Evolutionary conservation across 1,140 invertebrate genomes (phyloP).

Genomic region (Galendromus occidentalis): DNA sequence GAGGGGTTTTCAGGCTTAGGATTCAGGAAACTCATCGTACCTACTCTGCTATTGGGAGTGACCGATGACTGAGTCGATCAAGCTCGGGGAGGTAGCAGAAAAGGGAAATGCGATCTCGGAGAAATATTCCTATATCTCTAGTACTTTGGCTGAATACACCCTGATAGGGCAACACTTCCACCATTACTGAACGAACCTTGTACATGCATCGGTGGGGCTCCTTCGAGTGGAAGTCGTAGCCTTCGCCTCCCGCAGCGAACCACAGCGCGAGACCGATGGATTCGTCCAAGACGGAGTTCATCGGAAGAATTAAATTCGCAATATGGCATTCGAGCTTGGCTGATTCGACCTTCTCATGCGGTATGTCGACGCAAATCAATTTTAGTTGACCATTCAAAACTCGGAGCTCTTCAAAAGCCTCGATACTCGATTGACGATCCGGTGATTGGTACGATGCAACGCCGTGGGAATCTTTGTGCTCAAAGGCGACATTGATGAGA

Average conservation of each 20-base stretch:
- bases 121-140: too few species aligned
- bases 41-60: too few species aligned
- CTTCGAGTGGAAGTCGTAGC: slow-evolving; percentile 21
- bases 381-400: slow-evolving; percentile 34
- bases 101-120: too few species aligned
- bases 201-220: not conserved
- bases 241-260: slow-evolving; percentile 66
- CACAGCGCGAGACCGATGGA: slow-evolving; percentile 76
- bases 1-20: too few species aligned
- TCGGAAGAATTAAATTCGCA: slow-evolving; percentile 54
- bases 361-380: slow-evolving; percentile 13
- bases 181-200: too few species aligned
- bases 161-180: too few species aligned
- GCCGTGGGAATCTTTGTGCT: slow-evolving; percentile 23
- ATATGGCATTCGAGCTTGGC: slow-evolving; percentile 34
- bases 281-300: slow-evolving; percentile 77
- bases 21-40: too few species aligned
- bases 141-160: too few species aligned
- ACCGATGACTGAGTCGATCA: too few species aligned
- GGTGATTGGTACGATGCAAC: slow-evolving; percentile 38
- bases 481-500: slow-evolving; percentile 91
- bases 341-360: slow-evolving; percentile 2
- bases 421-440: slow-evolving; percentile 52
- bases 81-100: too few species aligned
- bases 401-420: slow-evolving; percentile 50